Evolutionary conservation across 2,888 invertebrate species (phyloP), one percentile per base, ranked within the genome.

Genomic region (Dromius quadrimaculatus): DNA sequence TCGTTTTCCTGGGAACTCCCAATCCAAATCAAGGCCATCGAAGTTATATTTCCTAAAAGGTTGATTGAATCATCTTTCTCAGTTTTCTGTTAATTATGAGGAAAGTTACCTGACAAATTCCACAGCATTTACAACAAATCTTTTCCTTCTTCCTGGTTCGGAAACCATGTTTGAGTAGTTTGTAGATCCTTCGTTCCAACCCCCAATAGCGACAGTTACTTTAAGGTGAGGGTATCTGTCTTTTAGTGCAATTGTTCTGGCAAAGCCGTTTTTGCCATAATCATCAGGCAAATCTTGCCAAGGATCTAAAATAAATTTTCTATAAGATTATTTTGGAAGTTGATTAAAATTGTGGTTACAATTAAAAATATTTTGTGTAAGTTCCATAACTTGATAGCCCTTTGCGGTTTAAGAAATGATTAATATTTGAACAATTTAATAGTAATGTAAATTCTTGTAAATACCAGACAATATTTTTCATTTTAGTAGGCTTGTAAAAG

Each of bases 181-280:
- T 2, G 83, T 79, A 0, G 94, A 94, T 0, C 94, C 95, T 79
- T 95, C 94, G 79, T 94, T 95, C 95, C 95, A 95, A 0, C 95
- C 95, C 0, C 95, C 95, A 36, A 96, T 92, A 0, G 94, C 95
- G 8, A 95, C 80, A 1, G 90, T 87, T 1, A 83, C 80, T 79
- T 88, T 91, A 45, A 95, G 80, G 76, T 90, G 90, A 0, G 92
- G 91, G 80, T 91, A 88, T 8, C 84, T 84, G 50, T 85, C 80
- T 75, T 90, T 91, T 0, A 94, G 78, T 0, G 83, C 83, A 0
- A 91, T 91, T 68, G 93, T 82, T 11, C 89, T 87, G 73, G 87
- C 88, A 80, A 88, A 93, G 8, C 89, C 89, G 20, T 87, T 89
- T 82, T 89, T 89, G 22, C 93, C 94, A 74, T 89, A 90, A 76